Percentiles rank a stretch among this genome's conserved stretches.
These are phyloP conservation scores for Drosophila glabriapex DNA, from an alignment of 2,888 invertebrate genomes.

Conservation along the genomic window DNA sequence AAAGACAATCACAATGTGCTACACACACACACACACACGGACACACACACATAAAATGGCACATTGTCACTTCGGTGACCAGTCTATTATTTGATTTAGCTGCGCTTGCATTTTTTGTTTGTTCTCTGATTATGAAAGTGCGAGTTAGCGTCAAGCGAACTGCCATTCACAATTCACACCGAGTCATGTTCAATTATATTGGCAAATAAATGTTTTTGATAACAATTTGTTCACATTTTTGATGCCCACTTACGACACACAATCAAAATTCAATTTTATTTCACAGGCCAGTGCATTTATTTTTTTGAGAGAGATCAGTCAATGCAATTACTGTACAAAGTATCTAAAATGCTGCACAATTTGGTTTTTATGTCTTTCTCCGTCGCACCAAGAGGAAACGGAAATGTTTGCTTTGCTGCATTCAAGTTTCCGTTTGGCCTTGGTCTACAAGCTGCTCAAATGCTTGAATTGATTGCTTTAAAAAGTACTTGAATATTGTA, in stretches of 20 bases:
- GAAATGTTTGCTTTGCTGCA: constrained; percentile 55
- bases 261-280: constrained; percentile 20
- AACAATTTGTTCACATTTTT: constrained; percentile 29
- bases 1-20: constrained; percentile 36
- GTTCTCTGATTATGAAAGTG: constrained; percentile 52
- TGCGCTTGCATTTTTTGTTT: constrained; percentile 41
- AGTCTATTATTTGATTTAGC: constrained; percentile 42
- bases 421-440: constrained; percentile 21
- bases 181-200: constrained; percentile 49
- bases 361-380: constrained; percentile 1
- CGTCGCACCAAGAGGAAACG: constrained; percentile 37
- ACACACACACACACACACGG: constrained; percentile 9
- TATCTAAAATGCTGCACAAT: constrained; percentile 28
- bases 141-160: constrained; percentile 48
- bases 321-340: constrained; percentile 26
- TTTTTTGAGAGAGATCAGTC: neutral
- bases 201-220: constrained; percentile 57
- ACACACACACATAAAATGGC: neutral
- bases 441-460: constrained; percentile 4
- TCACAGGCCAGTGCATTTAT: constrained; percentile 9
- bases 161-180: constrained; percentile 34
- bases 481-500: constrained; percentile 11
- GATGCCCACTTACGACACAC: constrained; percentile 20
- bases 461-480: constrained; percentile 14
- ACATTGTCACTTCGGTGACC: constrained; percentile 19